Evolutionary conservation across 1,140 invertebrate species (phyloP).

Genomic region (Eueides isabella): DNA sequence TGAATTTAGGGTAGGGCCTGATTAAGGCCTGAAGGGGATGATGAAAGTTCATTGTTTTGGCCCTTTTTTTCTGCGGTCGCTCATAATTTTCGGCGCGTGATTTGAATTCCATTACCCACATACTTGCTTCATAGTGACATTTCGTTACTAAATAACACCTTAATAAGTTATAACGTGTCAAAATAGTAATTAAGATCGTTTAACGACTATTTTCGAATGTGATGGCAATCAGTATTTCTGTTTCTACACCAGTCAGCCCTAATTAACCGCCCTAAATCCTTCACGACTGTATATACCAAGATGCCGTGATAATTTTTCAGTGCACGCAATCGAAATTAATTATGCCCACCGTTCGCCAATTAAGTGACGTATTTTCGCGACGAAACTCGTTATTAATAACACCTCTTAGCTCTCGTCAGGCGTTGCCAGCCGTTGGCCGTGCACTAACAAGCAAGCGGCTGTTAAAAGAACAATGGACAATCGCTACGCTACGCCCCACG

Average conservation of each 20-base stretch:
- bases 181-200: not conserved
- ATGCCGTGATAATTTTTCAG: conserved; percentile 30
- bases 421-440: conserved; percentile 51
- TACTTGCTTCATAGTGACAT: not conserved
- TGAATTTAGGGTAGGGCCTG: conserved; percentile 74
- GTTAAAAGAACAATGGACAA: conserved; percentile 81
- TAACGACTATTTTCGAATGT: not conserved
- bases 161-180: not conserved
- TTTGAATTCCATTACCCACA: conserved; percentile 35
- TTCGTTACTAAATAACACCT: not conserved
- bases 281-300: conserved; percentile 7
- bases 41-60: conserved; percentile 67
- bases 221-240: not conserved
- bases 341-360: conserved; percentile 57
- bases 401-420: conserved; percentile 62
- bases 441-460: conserved; percentile 74
- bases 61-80: conserved; percentile 57
- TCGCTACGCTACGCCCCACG: conserved; percentile 55
- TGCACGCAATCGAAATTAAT: conserved; percentile 54
- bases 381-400: conserved; percentile 70
- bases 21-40: conserved; percentile 68
- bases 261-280: conserved; percentile 5
- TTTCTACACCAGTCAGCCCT: not conserved
- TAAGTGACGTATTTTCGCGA: conserved; percentile 66
- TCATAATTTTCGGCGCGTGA: conserved; percentile 41